phyloP scores from a whole-genome alignment of 1,140 invertebrate species.

The Diorhabda carinulata region DNA sequence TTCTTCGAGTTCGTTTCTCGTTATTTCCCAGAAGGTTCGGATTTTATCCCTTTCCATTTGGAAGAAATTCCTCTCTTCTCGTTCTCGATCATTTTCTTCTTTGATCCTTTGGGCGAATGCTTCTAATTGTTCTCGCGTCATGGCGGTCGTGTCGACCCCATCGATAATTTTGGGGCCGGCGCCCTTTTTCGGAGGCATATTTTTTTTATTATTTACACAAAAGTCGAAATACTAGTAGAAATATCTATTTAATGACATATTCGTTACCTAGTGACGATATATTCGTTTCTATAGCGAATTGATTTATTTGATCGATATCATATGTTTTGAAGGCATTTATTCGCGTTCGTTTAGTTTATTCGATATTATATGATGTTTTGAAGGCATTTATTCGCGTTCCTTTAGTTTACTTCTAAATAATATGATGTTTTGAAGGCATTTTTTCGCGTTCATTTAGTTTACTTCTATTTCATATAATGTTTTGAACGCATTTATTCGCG shows the following conservation, averaged over 20 bases:
- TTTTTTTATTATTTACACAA: background rate
- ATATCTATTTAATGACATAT: background rate
- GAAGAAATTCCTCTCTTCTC: constrained; percentile 93
- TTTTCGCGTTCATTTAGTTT: too few relatives aligned
- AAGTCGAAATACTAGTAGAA: background rate
- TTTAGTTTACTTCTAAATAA: too few relatives aligned
- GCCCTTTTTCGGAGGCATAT: constrained; percentile 37
- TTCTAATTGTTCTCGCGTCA: constrained; percentile 90
- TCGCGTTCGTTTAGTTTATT: too few relatives aligned
- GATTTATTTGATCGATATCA: too few relatives aligned
- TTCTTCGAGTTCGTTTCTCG: constrained; percentile 78
- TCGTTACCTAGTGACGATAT: background rate
- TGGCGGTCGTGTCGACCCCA: constrained; percentile 86
- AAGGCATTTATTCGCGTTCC: too few relatives aligned
- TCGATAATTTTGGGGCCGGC: constrained; percentile 66
- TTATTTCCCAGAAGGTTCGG: constrained; percentile 91
- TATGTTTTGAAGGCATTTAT: too few relatives aligned
- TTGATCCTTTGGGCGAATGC: constrained; percentile 81
- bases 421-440: too few relatives aligned
- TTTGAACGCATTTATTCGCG: too few relatives aligned
- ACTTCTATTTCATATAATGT: too few relatives aligned
- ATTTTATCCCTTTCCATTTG: constrained; percentile 93
- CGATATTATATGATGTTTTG: too few relatives aligned
- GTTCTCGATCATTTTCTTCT: constrained; percentile 87
- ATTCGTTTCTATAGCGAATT: too few relatives aligned